Evolutionary conservation across 2,113 vertebrate genomes (phyloP), one percentile per base, ranked within the genome.

Genomic region (Xenus cinereus): DNA sequence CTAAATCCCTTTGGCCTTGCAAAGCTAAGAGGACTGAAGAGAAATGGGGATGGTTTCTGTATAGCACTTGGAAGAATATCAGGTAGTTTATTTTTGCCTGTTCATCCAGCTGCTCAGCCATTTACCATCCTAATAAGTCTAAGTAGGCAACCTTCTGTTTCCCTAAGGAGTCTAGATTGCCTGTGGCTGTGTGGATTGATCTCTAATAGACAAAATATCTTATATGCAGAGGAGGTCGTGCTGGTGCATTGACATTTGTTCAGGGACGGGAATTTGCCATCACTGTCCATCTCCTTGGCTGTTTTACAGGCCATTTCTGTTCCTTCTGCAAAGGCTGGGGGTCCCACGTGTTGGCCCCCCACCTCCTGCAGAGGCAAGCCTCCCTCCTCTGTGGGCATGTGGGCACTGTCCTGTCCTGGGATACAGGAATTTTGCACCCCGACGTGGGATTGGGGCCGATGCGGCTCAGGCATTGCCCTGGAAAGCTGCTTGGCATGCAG

Each of bases 121-220:
- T 93, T 95, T 97, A 94, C 94, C 45, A 87, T 84, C 83, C 90
- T 95, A 96, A 96, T 95, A 97, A 93, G 92, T 84, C 83, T 95
- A 97, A 97, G 92, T 69, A 96, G 94, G 96, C 95, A 95, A 96
- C 94, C 92, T 95, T 97, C 97, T 97, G 90, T 96, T 95, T 96
- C 95, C 92, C 95, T 89, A 67, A 95, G 94, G 96, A 97, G 73
- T 87, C 67, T 96, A 83, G 94, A 92, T 94, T 92, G 87, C 84
- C 94, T 92, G 71, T 66, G 45, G 71, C 84, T 89, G 85, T 5
- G 37, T 80, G 77, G 92, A 28, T 91, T 84, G 89, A 91, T 91
- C 86, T 92, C 77, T 94, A 93, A 89, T 73, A 94, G 69, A 37
- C n/a, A 87, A 92, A 95, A 92, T 57, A 81, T 37, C 73, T 82